These are phyloP conservation scores for Sminthurides aquaticus DNA, from an alignment of 2,888 invertebrate genomes.

Conservation along the genomic window DNA sequence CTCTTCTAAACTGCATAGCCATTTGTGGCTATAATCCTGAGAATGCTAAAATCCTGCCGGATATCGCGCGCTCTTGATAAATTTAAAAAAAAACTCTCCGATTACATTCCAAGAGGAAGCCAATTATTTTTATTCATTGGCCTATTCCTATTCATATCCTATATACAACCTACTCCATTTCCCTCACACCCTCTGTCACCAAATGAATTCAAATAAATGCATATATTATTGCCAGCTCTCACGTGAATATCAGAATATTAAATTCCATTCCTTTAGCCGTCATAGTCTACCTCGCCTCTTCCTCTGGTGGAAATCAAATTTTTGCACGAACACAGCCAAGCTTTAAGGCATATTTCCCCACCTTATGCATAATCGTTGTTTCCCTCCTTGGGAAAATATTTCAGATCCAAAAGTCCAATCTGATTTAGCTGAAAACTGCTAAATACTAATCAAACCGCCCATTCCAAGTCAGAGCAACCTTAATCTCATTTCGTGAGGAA, in stretches of 20 bases:
- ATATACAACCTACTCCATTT: no score
- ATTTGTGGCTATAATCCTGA: no score
- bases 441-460: no score
- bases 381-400: no score
- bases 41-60: background rate
- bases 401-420: no score
- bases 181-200: conserved; percentile 1
- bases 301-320: background rate
- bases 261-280: background rate
- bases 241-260: background rate
- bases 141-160: background rate
- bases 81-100: background rate
- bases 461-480: no score
- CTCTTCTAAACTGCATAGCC: no score
- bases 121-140: background rate
- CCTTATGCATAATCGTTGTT: no score
- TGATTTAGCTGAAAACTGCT: no score
- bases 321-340: no score
- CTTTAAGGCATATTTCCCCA: no score
- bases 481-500: no score
- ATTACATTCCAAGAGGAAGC: background rate
- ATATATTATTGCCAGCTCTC: background rate
- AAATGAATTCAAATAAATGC: background rate
- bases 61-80: background rate
- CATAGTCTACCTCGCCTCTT: background rate